Base-by-base conservation (phyloP, 1,140 invertebrate species). In the Nilaparvata lugens region DNA sequence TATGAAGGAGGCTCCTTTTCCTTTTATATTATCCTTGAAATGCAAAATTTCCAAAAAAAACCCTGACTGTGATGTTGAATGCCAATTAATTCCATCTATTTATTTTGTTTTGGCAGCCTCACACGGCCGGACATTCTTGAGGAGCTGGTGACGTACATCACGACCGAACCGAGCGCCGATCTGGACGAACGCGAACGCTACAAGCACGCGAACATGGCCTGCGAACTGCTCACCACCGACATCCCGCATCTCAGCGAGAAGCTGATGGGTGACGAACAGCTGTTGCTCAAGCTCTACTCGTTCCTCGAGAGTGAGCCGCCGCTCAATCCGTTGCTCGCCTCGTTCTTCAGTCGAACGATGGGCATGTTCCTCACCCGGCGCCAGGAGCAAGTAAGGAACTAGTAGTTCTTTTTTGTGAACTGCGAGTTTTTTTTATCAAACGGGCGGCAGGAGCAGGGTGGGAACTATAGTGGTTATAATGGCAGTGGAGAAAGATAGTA, bases 271-370 rank as follows among this genome's bases (percentile, higher is more conserved):
- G 86, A 93, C 69, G 79, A 86, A 67, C 75, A 77, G 59, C 80
- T 93, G 62, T 79, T 97, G 67, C 80, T 85, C 65, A 87, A 91
- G 71, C 78, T 98, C 51, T 97, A 93, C 77, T 83, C 84, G 66
- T 97, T 96, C 79, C 79, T 96, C 65, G 87, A 95, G 72, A 82
- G 81, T 56, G 86, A 93, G 61, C 83, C 89, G 70, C 88, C 89
- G 35, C 79, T 97, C 48, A 97, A 98, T 80, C 93, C 95, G 61
- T 76, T 98, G 56, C 80, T 97, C 68, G 93, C 94, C 35, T 95
- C 92, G 64, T 97, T 95, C 81, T 95, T 96, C 78, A 94, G 90
- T 75, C 95, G 94, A 82, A 92, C 91, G 56, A 83, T 97, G 73
- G 64, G 66, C 51, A 65, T 68, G 3, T 63, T 70, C 25, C 65